Conservation (phyloP, 2,113 vertebrate species). For the Oreochromis spilurus region DNA sequence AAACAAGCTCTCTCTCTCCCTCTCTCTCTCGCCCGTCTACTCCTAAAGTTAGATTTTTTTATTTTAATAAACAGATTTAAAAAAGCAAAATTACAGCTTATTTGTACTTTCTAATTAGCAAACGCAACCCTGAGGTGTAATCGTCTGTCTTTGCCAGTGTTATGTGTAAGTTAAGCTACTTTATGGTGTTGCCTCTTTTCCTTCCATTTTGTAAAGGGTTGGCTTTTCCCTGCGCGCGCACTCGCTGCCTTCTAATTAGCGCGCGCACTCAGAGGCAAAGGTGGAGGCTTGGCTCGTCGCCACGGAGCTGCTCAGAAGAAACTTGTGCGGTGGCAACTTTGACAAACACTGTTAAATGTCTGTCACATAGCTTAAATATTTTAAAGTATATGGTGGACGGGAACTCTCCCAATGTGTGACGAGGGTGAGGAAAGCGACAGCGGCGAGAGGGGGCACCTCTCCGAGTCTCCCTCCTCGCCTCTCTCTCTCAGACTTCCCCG, state of each 20-base stretch:
- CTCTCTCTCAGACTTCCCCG: constrained; percentile 36
- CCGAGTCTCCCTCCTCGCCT: constrained; percentile 49
- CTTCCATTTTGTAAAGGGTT: constrained; percentile 50
- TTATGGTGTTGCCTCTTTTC: not conserved
- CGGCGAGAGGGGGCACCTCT: constrained; percentile 48
- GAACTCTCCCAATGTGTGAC: constrained; percentile 67
- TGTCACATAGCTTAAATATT: not conserved
- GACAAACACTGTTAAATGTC: constrained; percentile 12
- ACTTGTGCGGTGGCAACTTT: constrained; percentile 57
- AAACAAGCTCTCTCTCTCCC: not conserved
- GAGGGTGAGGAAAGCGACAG: constrained; percentile 60
- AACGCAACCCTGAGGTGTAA: not conserved
- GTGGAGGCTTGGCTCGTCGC: constrained; percentile 11
- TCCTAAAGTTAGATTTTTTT: not conserved
- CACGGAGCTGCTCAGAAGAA: constrained; percentile 2
- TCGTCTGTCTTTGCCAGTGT: not conserved
- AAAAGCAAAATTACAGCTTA: not conserved
- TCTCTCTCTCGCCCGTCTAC: not conserved
- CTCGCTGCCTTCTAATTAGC: constrained; percentile 40
- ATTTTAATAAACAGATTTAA: not conserved
- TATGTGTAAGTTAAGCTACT: not conserved
- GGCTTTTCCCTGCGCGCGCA: constrained; percentile 54
- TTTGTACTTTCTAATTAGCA: not conserved
- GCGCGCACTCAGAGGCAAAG: constrained; percentile 29
- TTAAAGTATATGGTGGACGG: constrained; percentile 18